Evolutionary conservation across 2,797 vertebrate species (phyloP).

Genomic region (Pseudochirops corinnae): DNA sequence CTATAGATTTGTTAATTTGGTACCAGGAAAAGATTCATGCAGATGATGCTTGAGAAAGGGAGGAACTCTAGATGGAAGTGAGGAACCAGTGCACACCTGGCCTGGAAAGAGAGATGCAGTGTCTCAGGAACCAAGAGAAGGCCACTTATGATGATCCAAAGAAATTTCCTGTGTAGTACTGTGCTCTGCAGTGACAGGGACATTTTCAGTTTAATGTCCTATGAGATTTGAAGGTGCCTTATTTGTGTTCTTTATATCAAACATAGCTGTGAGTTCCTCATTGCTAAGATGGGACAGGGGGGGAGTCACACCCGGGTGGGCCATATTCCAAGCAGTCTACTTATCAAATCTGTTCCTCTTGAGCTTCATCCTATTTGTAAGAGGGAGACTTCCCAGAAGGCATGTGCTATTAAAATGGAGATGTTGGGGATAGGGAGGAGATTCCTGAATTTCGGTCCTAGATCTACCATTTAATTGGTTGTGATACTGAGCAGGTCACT

Average conservation of each 20-base stretch:
- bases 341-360: neutral
- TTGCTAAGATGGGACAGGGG: neutral
- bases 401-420: neutral
- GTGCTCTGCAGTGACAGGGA: neutral
- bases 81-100: neutral
- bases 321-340: neutral
- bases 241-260: neutral
- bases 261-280: neutral
- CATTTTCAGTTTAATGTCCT: neutral
- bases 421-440: no score
- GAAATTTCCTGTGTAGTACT: neutral
- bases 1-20: no score
- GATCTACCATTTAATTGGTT: neutral
- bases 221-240: neutral
- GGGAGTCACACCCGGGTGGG: neutral
- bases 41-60: neutral
- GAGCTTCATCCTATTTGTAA: neutral
- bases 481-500: neutral
- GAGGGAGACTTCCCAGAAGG: neutral
- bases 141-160: rapidly evolving
- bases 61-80: neutral
- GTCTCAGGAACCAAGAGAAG: neutral
- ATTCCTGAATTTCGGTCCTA: neutral
- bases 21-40: neutral
- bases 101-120: neutral